phyloP scores from a whole-genome alignment of 2,888 invertebrate genomes.

The Nomada ferruginata region DNA sequence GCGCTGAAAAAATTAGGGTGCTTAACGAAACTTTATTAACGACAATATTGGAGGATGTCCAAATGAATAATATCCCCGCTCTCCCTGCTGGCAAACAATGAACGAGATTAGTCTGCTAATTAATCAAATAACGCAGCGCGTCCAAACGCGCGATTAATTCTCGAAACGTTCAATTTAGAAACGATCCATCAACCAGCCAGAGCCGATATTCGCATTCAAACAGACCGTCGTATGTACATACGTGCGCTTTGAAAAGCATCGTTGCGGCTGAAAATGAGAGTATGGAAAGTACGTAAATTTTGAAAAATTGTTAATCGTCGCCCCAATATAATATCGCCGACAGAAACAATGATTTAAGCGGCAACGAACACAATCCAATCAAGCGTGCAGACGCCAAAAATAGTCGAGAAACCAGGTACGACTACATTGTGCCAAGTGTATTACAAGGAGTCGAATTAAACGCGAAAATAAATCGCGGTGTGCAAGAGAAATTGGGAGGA shows the following conservation, averaged over 20 bases:
- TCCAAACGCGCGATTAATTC: slow-evolving; percentile 50
- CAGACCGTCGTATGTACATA: background rate
- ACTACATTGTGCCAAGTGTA: background rate
- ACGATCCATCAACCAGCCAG: slow-evolving; percentile 54
- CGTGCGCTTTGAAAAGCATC: background rate
- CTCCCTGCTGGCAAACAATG: slow-evolving; percentile 16
- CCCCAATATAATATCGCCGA: slow-evolving; percentile 72
- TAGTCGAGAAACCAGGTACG: background rate
- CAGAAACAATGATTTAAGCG: slow-evolving; percentile 75
- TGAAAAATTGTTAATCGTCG: slow-evolving; percentile 71
- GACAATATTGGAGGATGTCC: background rate
- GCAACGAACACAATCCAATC: slow-evolving; percentile 48
- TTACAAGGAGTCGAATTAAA: background rate
- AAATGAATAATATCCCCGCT: slow-evolving; percentile 31
- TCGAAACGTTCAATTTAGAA: slow-evolving; percentile 59
- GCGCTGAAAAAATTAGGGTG: background rate
- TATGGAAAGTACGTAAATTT: slow-evolving; percentile 46
- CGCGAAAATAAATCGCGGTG: background rate
- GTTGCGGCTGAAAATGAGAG: background rate
- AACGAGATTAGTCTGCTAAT: slow-evolving; percentile 42
- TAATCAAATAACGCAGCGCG: slow-evolving; percentile 41
- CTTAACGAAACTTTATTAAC: slow-evolving; percentile 5
- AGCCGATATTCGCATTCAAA: slow-evolving; percentile 56
- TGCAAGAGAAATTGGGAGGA: background rate
- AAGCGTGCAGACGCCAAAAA: slow-evolving; percentile 4